Base-by-base conservation (phyloP, 2,113 vertebrate species). In the Perognathus longimembris region DNA sequence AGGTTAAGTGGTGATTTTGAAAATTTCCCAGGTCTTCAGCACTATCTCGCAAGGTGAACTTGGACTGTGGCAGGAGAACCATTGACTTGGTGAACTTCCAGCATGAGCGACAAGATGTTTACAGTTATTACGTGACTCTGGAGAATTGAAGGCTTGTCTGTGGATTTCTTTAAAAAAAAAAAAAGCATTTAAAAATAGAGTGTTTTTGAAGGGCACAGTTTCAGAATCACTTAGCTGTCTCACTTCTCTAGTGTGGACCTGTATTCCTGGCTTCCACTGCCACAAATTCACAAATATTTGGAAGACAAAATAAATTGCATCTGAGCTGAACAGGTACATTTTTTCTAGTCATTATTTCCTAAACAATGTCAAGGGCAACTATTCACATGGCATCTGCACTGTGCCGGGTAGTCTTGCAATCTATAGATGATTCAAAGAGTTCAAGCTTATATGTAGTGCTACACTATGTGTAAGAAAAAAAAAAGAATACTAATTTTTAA, bases 41-140 rank as follows among this genome's bases (percentile, higher is more conserved):
- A 0, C n/a, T 59, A 71, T 40, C 28, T 42, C 38, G 85, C 57
- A 94, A 91, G 92, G 93, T 95, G 90, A 95, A 87, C 57, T 89
- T 89, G 90, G 59, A 57, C 5, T 6, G 34, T 7, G 4, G 30
- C 89, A 24, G 17, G 0, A 0, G 22, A 59, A 3, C 0, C 36
- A 30, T 40, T 70, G 78, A 69, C 22, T 45, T 42, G 76, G 18
- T 75, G 79, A 76, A 83, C 66, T 57, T 76, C 22, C 7, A 8
- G 36, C 32, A 76, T 63, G 54, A 79, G n/a, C 75, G 93, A 75
- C 66, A 54, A 80, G 54, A 50, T 88, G 50, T 88, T 93, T 82
- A 77, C 9, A 73, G 67, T 63, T 73, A 36, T 90, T 45, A 67
- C 42, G 67, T 64, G 38, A 80, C 34, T 36, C 59, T 2, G 22